Percentiles rank a stretch among this genome's conserved stretches.
Conservation (phyloP, 2,797 vertebrate species). For the Phyllotis vaccarum region DNA sequence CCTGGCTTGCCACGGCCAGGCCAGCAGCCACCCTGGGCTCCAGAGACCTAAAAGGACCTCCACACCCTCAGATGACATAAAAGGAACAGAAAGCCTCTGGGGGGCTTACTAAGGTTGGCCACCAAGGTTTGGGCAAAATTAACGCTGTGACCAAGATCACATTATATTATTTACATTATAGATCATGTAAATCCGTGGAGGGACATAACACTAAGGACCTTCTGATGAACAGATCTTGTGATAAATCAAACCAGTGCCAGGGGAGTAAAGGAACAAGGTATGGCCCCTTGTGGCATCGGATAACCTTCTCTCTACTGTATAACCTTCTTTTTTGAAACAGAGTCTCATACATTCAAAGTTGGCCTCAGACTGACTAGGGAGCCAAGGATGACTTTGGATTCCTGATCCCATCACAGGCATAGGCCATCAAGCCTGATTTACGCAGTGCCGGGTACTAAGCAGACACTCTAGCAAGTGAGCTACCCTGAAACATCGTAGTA, state of each 20-base stretch:
- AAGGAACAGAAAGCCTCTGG: neutral
- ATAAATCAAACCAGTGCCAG: neutral
- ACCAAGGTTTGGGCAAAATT: neutral
- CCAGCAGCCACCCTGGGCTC: neutral
- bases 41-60: neutral
- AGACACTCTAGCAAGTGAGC: neutral
- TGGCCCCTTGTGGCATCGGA: neutral
- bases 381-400: neutral
- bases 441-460: neutral
- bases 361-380: neutral
- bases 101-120: neutral
- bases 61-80: neutral
- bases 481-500: too few relatives aligned
- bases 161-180: too few relatives aligned
- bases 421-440: neutral
- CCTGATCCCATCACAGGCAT: neutral
- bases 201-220: neutral
- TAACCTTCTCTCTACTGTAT: neutral
- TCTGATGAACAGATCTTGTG: too few relatives aligned
- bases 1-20: neutral
- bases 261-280: neutral
- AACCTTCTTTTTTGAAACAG: neutral
- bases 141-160: neutral
- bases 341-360: neutral
- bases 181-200: neutral